phyloP scores from a whole-genome alignment of 92 coral and sea anemone species.

The Pocillopora meandrina region DNA sequence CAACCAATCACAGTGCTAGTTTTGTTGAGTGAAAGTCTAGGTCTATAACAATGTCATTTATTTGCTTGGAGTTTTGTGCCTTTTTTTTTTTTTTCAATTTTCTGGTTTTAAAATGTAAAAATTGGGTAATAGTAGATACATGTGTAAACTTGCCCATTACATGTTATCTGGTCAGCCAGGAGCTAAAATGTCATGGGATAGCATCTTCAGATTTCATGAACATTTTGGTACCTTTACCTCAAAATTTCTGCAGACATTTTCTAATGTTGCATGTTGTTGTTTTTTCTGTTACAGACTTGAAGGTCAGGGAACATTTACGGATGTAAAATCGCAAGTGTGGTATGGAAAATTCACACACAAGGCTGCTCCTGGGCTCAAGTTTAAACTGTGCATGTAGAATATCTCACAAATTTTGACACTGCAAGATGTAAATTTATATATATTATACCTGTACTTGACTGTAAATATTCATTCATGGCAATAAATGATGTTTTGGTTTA shows the following conservation, averaged over 20 bases:
- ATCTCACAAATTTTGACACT: neutral
- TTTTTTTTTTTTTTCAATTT: too few species aligned
- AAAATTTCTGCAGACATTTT: neutral
- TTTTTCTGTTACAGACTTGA: conserved; percentile 52
- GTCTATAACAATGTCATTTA: too few species aligned
- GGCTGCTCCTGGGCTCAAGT: conserved; percentile 92
- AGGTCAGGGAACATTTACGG: conserved; percentile 91
- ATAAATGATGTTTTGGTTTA: too few species aligned
- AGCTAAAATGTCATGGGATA: neutral
- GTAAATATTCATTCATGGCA: too few species aligned
- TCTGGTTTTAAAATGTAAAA: too few species aligned
- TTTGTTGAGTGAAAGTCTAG: too few species aligned
- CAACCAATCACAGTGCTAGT: too few species aligned
- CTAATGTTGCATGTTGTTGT: neutral
- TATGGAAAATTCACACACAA: conserved; percentile 86
- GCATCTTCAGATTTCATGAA: neutral
- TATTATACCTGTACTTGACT: neutral
- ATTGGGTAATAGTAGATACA: too few species aligned
- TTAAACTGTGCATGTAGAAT: conserved; percentile 75
- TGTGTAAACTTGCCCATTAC: too few species aligned
- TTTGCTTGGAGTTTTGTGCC: too few species aligned
- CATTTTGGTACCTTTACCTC: too few species aligned
- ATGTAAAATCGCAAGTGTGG: conserved; percentile 89
- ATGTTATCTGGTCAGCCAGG: too few species aligned
- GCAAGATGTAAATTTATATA: conserved; percentile 1